Base-by-base conservation (phyloP, 1,140 invertebrate species). In the Cherax destructor region DNA sequence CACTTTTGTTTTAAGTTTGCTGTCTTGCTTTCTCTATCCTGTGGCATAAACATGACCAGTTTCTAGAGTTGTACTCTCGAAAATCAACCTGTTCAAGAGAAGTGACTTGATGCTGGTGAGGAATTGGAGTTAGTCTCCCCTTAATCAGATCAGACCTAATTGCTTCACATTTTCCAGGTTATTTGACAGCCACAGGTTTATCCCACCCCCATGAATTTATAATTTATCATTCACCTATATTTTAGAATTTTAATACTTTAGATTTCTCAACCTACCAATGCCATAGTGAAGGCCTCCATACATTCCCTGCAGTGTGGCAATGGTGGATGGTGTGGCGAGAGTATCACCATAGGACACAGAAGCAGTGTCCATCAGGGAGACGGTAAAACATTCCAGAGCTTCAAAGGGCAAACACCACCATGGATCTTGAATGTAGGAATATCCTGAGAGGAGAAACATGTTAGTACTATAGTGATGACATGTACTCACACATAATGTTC, bases 401-500 rank as follows among this genome's bases (percentile, higher is more conserved):
- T 98, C 98, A 93, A 98, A 97, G 52, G 97, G 95, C 69, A 98
- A 94, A 90, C 96, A 97, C 93, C 96, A 95, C 97, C 97, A 98
- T 16, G 97, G 97, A 94, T 97, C 96, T 94, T 96, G 96, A 92
- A 98, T 97, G 84, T 97, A 94, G 0, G 97, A 98, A 94, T 98
- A 98, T 65, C 92, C 92, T 93, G 72, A 52, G 3, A 97, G 96
- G 61, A 65, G 61, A 65, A 5, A 21, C n/a, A 69, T 13, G 13
- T 69, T 18, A 21, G 18, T 4, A 18, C 30, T 24, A 7, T 1
- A 10, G 72, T 74, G 30, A 7, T 21, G 21, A 7, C 21, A 11
- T 56, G 52, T 9, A 3, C 52, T 56, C 52, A 56, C 13, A 13
- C 9, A 9, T 5, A 56, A 56, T 56, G 30, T 41, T 41, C 2